Evolutionary conservation across 2,888 invertebrate species (phyloP).

Genomic region (Agonopterix subpropinquella): DNA sequence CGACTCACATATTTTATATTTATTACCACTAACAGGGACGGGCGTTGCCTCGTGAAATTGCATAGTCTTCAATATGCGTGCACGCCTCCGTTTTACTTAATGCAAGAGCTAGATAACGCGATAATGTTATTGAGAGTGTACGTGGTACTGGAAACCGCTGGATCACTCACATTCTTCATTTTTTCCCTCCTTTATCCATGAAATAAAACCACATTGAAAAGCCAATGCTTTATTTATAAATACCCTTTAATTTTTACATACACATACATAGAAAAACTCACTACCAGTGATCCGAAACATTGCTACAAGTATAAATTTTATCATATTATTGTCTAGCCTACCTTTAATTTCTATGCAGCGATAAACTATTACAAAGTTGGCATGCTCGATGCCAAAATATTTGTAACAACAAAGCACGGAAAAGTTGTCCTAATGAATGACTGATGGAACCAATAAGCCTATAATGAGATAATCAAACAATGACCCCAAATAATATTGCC

Average conservation of each 20-base stretch:
- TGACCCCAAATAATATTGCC: constrained; percentile 59
- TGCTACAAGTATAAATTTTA: no score
- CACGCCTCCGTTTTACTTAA: constrained; percentile 30
- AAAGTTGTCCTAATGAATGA: constrained; percentile 31
- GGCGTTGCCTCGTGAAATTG: constrained; percentile 49
- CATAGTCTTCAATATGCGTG: constrained; percentile 42
- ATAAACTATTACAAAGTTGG: no score
- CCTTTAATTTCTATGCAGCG: no score
- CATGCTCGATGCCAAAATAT: neutral
- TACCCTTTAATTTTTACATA: no score
- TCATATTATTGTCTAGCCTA: no score
- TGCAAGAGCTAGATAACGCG: constrained; percentile 16
- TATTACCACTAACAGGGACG: constrained; percentile 48
- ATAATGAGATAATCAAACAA: constrained; percentile 72
- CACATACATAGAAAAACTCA: no score
- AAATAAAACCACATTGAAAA: no score
- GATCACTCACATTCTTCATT: neutral
- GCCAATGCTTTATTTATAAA: no score
- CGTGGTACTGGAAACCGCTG: neutral
- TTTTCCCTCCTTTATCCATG: no score
- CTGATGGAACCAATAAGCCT: constrained; percentile 65
- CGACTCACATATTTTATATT: constrained; percentile 65
- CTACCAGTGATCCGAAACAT: no score
- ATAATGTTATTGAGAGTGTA: constrained; percentile 15
- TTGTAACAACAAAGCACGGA: neutral